Percentiles rank a stretch among this genome's conserved stretches.
These are phyloP conservation scores for Calameuta idolon DNA, from an alignment of 2,888 invertebrate species.

Conservation along the genomic window DNA sequence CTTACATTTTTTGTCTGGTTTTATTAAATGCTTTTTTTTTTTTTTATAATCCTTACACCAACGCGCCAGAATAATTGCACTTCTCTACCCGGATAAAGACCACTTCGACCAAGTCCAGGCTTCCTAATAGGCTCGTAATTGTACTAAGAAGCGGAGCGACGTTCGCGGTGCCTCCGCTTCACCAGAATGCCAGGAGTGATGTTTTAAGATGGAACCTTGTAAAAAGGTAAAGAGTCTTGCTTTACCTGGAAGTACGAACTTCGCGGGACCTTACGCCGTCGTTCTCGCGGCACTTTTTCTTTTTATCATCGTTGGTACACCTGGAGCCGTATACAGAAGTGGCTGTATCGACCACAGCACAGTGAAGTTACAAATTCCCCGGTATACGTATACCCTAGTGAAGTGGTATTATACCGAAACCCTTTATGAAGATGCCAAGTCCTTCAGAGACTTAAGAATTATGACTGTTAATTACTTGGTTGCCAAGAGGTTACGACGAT, in stretches of 20 bases:
- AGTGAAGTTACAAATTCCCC: neutral
- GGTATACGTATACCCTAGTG: neutral
- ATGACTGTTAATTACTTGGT: conserved; percentile 21
- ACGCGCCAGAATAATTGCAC: conserved; percentile 3
- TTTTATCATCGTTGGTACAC: neutral
- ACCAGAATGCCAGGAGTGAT: neutral
- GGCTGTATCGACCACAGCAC: neutral
- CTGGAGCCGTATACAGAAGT: neutral
- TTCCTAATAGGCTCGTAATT: conserved; percentile 6
- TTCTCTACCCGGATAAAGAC: neutral
- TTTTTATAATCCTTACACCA: neutral
- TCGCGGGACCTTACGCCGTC: neutral
- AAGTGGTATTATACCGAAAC: neutral
- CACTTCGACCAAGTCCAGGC: neutral
- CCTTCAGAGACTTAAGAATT: conserved; percentile 14
- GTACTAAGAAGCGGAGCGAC: neutral
- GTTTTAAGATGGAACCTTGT: neutral
- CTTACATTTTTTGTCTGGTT: neutral
- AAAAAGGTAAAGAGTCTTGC: neutral
- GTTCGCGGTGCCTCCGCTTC: neutral
- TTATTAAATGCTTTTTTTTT: neutral
- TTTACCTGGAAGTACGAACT: neutral
- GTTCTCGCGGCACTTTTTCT: neutral
- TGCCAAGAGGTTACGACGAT: neutral
- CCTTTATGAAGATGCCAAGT: neutral